phyloP scores from a whole-genome alignment of 2,797 vertebrate genomes.

The Oreortyx pictus region DNA sequence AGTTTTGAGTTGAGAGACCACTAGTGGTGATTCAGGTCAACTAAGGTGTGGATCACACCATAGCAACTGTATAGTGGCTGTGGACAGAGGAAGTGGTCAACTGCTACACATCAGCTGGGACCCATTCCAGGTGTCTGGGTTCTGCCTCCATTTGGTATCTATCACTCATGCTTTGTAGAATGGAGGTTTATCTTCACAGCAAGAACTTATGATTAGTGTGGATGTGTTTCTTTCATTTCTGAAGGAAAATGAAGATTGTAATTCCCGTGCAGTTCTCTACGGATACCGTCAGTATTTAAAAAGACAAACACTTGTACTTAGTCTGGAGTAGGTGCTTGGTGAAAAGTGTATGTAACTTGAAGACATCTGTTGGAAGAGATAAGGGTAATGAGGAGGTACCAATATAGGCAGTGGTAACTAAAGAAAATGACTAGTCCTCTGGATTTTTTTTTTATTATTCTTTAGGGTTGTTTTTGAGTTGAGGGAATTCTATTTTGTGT shows the following conservation, averaged over 20 bases:
- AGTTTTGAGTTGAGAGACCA: background rate
- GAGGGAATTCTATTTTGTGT: background rate
- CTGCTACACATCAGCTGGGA: background rate
- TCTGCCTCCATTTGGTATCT: background rate
- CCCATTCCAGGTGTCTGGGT: background rate
- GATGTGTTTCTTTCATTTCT: background rate
- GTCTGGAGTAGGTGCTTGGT: background rate
- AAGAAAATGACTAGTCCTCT: background rate
- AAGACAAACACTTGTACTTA: background rate
- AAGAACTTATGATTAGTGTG: background rate
- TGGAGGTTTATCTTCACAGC: background rate
- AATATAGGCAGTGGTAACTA: background rate
- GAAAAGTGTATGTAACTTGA: background rate
- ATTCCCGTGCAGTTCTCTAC: accelerated
- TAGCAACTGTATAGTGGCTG: background rate
- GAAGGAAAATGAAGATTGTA: background rate
- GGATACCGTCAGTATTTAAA: background rate
- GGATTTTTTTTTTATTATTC: background rate
- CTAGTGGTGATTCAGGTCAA: background rate
- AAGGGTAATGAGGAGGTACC: background rate
- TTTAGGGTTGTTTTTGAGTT: background rate
- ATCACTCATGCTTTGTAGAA: background rate
- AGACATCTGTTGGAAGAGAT: background rate
- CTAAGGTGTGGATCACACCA: background rate
- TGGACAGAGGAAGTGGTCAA: background rate